A percentile compares a stretch with the other conserved stretches of the same genome.
phyloP scores from a whole-genome alignment of 53 echinoderm and acorn worm species.

The Paracentrotus lividus region DNA sequence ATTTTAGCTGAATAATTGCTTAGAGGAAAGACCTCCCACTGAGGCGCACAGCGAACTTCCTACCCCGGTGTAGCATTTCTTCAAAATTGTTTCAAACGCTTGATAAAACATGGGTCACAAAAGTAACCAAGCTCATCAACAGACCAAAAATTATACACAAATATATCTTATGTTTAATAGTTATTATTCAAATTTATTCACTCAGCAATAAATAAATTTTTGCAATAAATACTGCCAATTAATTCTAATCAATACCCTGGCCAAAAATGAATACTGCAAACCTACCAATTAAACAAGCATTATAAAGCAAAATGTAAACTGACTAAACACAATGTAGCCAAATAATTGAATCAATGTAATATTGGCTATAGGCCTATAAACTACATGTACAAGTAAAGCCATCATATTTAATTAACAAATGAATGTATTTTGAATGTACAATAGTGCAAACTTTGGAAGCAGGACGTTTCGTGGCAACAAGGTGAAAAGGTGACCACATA shows the following conservation, averaged over 20 bases:
- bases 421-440: background rate
- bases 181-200: no score
- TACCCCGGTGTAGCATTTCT: background rate
- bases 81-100: background rate
- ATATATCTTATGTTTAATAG: background rate
- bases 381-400: background rate
- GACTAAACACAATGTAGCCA: background rate
- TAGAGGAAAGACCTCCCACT: background rate
- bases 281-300: background rate
- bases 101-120: background rate
- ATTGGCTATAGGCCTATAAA: background rate
- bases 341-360: no score
- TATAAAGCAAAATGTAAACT: background rate
- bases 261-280: no score
- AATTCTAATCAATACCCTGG: background rate
- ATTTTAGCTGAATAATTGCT: conserved; percentile 7
- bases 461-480: background rate
- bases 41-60: background rate
- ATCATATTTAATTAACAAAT: background rate
- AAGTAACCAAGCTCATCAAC: background rate
- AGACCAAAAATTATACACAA: background rate
- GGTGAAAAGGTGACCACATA: conserved; percentile 51
- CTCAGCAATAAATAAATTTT: no score
- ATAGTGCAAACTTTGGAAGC: conserved; percentile 13
- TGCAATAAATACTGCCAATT: background rate